Conservation (phyloP, 1,140 invertebrate genomes). For the Wiebesia pumilae region DNA sequence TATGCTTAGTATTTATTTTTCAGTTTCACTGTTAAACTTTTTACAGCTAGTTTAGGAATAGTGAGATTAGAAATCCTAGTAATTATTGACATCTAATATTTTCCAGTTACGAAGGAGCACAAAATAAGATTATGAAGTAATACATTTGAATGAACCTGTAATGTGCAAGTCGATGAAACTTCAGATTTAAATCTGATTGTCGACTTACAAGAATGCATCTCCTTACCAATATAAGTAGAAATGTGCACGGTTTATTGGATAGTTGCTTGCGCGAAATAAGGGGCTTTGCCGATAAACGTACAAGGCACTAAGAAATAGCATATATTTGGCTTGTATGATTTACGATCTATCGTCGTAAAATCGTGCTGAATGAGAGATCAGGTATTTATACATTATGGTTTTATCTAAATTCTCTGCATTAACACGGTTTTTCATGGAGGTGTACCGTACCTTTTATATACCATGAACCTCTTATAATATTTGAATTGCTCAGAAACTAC, state of each 20-base stretch:
- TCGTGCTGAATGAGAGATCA: neutral
- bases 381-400: neutral
- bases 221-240: neutral
- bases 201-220: neutral
- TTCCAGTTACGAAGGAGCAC: too few species aligned
- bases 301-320: neutral
- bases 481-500: neutral
- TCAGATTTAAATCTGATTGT: conserved; percentile 6
- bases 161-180: conserved; percentile 11
- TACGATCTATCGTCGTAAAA: neutral
- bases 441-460: too few species aligned
- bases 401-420: neutral
- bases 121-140: neutral
- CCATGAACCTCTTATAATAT: neutral
- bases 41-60: too few species aligned
- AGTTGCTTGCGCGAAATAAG: neutral
- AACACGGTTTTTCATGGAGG: neutral
- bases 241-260: neutral
- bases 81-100: too few species aligned
- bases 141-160: neutral
- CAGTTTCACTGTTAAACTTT: too few species aligned
- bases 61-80: too few species aligned
- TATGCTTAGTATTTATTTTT: too few species aligned
- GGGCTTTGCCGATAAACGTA: neutral
- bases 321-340: neutral